Evolutionary conservation across 2,113 vertebrate species (phyloP).

Genomic region (Proteles cristata): DNA sequence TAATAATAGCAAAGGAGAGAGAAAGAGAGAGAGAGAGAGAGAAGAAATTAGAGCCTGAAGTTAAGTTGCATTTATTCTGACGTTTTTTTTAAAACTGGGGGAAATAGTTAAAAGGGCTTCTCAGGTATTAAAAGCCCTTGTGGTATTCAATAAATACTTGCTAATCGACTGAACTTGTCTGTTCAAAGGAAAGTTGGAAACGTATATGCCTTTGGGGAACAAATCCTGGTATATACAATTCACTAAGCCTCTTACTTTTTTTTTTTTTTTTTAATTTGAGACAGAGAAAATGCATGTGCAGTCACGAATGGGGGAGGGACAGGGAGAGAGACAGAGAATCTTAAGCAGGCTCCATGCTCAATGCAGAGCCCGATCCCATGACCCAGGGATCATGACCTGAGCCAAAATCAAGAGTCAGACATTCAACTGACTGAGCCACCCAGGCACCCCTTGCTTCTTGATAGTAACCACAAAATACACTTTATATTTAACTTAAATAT

Average conservation of each 20-base stretch:
- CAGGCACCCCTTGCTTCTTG: neutral
- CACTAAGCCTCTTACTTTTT: conserved; percentile 7
- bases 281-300: too few relatives aligned
- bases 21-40: neutral
- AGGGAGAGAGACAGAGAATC: too few relatives aligned
- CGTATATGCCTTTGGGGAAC: neutral
- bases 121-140: neutral
- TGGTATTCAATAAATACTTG: conserved; percentile 46
- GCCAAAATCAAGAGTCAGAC: too few relatives aligned
- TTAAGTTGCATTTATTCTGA: conserved; percentile 22
- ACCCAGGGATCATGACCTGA: too few relatives aligned
- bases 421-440: too few relatives aligned
- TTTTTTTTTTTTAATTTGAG: neutral
- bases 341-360: too few relatives aligned
- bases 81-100: too few relatives aligned
- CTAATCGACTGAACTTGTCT: conserved; percentile 37
- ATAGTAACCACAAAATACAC: neutral
- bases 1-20: neutral
- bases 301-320: too few relatives aligned
- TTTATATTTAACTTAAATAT: conserved; percentile 53
- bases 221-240: neutral
- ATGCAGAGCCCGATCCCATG: too few relatives aligned
- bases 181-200: conserved; percentile 44
- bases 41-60: conserved; percentile 13
- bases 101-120: neutral